These are phyloP conservation scores for Phoxinus phoxinus DNA, from an alignment of 2,113 vertebrate genomes.

Conservation along the genomic window DNA sequence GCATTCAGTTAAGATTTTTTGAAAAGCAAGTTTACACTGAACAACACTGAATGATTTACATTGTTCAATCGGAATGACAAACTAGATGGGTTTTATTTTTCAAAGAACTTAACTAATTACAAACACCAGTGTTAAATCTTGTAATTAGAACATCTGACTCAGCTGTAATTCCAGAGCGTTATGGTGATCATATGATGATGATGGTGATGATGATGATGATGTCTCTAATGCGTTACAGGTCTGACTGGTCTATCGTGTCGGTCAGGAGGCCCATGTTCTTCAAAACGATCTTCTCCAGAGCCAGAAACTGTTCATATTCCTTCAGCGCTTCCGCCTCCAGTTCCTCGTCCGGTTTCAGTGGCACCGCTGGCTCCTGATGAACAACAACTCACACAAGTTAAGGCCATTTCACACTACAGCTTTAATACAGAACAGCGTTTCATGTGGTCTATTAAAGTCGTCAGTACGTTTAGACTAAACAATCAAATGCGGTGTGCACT, in stretches of 20 bases:
- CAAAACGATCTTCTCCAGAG: slow-evolving; percentile 71
- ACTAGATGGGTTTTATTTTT: background rate
- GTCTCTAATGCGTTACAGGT: slow-evolving; percentile 45
- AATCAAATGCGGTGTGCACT: background rate
- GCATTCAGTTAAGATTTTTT: background rate
- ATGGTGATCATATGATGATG: slow-evolving; percentile 3
- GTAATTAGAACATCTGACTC: background rate
- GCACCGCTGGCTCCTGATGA: slow-evolving; percentile 59
- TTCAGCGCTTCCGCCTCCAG: slow-evolving; percentile 63
- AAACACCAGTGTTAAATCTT: background rate
- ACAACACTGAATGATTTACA: background rate
- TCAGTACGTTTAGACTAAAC: background rate
- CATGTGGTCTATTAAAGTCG: background rate
- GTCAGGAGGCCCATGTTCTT: slow-evolving; percentile 55
- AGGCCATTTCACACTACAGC: background rate
- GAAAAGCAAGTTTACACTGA: background rate
- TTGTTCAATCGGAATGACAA: background rate
- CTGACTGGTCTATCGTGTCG: slow-evolving; percentile 41
- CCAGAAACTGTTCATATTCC: slow-evolving; percentile 65
- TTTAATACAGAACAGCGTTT: background rate
- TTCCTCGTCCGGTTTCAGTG: slow-evolving; percentile 64
- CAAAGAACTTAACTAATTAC: background rate
- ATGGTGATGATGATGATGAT: background rate
- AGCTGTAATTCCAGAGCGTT: background rate
- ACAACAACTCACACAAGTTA: slow-evolving; percentile 9